Conservation (phyloP, 2,888 invertebrate species). For the Erebia epiphron region DNA sequence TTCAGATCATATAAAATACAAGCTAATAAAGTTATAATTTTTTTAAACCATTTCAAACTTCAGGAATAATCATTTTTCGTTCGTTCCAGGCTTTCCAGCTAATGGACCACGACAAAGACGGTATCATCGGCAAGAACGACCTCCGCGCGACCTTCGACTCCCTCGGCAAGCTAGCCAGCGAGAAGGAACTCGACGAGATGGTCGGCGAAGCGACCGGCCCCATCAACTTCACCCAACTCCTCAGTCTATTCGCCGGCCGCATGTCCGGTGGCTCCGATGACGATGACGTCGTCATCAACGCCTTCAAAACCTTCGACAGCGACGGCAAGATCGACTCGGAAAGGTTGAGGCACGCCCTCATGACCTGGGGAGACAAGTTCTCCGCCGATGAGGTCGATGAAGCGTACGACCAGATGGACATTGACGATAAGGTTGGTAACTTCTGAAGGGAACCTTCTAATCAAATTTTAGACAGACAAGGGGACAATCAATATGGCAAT, state of each 20-base stretch:
- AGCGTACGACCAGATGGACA: conserved; percentile 96
- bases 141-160: conserved; percentile 95
- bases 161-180: conserved; percentile 93
- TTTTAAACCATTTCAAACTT: too few relatives aligned
- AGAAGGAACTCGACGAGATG: conserved; percentile 96
- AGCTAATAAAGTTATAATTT: too few relatives aligned
- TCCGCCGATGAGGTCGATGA: conserved; percentile 93
- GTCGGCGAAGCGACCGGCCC: conserved; percentile 93
- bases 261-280: conserved; percentile 97
- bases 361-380: conserved; percentile 98
- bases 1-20: too few relatives aligned
- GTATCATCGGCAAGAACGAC: conserved; percentile 94
- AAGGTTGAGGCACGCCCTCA: conserved; percentile 94
- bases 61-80: conserved; percentile 8
- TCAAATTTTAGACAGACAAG: too few relatives aligned
- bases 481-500: too few relatives aligned
- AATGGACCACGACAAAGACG: conserved; percentile 98
- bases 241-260: conserved; percentile 95
- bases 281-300: conserved; percentile 95
- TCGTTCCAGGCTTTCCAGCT: conserved; percentile 92
- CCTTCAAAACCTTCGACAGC: conserved; percentile 96
- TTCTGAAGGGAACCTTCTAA: too few relatives aligned
- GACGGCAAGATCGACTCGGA: conserved; percentile 95
- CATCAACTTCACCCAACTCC: conserved; percentile 97
- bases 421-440: conserved; percentile 86